Evolutionary conservation across 1,140 invertebrate species (phyloP).

Genomic region (Saxidomus purpurata): DNA sequence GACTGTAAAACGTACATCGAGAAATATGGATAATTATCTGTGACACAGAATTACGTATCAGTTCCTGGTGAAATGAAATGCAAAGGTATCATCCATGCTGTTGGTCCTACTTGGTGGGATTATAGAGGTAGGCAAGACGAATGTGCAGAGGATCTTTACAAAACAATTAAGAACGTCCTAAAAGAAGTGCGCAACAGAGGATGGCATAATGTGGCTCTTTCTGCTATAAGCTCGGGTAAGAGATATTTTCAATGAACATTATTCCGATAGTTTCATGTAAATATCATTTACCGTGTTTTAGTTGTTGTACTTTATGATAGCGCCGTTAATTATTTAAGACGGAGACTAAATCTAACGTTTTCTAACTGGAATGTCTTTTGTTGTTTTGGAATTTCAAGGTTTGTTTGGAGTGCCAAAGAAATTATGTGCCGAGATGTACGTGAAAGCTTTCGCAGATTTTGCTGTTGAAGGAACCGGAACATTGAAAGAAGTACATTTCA

Average conservation of each 20-base stretch:
- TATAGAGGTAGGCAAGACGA: slow-evolving; percentile 34
- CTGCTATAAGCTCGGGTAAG: slow-evolving; percentile 69
- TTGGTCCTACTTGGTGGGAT: slow-evolving; percentile 64
- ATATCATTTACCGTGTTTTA: no score
- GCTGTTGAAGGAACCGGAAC: not conserved
- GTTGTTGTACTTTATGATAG: no score
- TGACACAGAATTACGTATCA: slow-evolving; percentile 56
- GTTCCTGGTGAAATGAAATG: slow-evolving; percentile 64
- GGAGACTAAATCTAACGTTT: no score
- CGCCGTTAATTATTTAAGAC: no score
- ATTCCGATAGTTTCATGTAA: no score
- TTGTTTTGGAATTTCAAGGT: no score
- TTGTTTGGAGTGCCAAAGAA: slow-evolving; percentile 51
- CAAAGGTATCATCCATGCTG: slow-evolving; percentile 69
- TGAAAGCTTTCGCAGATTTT: slow-evolving; percentile 42
- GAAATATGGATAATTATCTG: not conserved
- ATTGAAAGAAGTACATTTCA: slow-evolving; percentile 69
- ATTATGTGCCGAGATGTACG: slow-evolving; percentile 63
- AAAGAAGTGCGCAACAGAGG: not conserved
- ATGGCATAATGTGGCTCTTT: slow-evolving; percentile 53
- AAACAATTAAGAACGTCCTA: slow-evolving; percentile 60
- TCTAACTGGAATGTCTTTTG: no score
- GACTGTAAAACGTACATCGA: slow-evolving; percentile 65
- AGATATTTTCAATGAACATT: not conserved
- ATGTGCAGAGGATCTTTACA: slow-evolving; percentile 46